Evolutionary conservation across 2,888 invertebrate genomes (phyloP).

Genomic region (Pseudococcus jackbeardsleyi): DNA sequence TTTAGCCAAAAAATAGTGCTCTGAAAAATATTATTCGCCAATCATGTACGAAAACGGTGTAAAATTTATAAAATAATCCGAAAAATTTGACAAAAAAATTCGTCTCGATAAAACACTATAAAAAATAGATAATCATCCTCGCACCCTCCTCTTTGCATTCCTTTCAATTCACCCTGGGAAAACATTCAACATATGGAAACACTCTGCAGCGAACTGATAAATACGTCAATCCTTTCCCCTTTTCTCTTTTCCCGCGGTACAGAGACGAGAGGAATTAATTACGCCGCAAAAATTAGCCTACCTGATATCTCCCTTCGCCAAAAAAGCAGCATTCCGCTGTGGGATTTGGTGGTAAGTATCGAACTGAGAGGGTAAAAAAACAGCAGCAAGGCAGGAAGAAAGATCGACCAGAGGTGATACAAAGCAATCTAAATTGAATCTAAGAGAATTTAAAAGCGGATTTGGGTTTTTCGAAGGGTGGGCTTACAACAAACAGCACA

Average conservation of each 20-base stretch:
- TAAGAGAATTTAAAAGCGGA: slow-evolving; percentile 64
- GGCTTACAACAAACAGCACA: slow-evolving; percentile 19
- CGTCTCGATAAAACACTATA: no score
- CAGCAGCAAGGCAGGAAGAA: neutral
- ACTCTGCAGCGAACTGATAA: neutral
- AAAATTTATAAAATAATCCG: no score
- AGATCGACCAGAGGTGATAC: slow-evolving; percentile 49
- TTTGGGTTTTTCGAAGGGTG: slow-evolving; percentile 57
- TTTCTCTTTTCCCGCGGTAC: neutral
- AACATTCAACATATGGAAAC: neutral
- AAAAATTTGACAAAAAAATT: no score
- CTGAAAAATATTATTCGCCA: no score
- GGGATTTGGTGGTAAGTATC: neutral
- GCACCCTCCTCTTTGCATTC: neutral
- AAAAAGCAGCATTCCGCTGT: neutral
- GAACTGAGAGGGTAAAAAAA: slow-evolving; percentile 1
- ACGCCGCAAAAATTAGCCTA: slow-evolving; percentile 26
- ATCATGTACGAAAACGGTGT: no score
- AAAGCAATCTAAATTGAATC: slow-evolving; percentile 63
- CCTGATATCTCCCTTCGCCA: slow-evolving; percentile 3
- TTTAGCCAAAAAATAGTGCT: no score
- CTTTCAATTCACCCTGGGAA: neutral
- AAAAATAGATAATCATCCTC: neutral
- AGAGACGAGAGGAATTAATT: neutral
- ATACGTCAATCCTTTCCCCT: neutral